Percentiles rank a stretch among this genome's conserved stretches.
These are phyloP conservation scores for Parnassius orleans DNA, from an alignment of 2,888 invertebrate species.

Conservation along the genomic window DNA sequence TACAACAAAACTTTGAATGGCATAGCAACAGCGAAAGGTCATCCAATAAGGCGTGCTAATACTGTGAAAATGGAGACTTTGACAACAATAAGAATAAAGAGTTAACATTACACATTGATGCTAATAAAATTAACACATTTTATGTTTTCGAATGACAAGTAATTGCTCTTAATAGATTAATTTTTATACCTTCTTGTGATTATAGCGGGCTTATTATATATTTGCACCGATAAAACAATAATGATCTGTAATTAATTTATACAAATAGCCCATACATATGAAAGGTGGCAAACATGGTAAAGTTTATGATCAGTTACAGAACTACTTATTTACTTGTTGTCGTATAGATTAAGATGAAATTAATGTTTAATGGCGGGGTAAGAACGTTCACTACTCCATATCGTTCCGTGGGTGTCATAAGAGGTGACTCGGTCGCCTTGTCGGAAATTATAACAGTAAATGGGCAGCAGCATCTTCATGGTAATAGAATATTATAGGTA, in stretches of 20 bases:
- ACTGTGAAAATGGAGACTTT: slow-evolving; percentile 42
- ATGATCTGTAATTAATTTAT: background rate
- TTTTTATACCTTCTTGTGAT: slow-evolving; percentile 17
- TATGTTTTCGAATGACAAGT: slow-evolving; percentile 21
- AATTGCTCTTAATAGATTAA: slow-evolving; percentile 19
- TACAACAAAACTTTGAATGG: slow-evolving; percentile 17
- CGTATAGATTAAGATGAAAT: too few relatives aligned
- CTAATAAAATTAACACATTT: slow-evolving; percentile 42
- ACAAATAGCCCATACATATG: too few relatives aligned
- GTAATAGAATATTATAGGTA: too few relatives aligned
- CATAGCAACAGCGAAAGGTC: slow-evolving; percentile 49
- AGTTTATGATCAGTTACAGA: too few relatives aligned
- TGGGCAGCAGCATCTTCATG: too few relatives aligned
- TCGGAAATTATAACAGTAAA: too few relatives aligned
- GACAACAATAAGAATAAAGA: slow-evolving; percentile 38
- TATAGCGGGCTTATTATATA: background rate
- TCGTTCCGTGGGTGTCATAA: too few relatives aligned
- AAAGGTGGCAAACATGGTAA: too few relatives aligned
- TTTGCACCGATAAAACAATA: background rate
- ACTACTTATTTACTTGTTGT: too few relatives aligned
- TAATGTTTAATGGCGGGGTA: too few relatives aligned
- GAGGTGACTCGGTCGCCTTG: too few relatives aligned
- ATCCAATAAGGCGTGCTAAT: slow-evolving; percentile 39
- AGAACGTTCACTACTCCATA: too few relatives aligned
- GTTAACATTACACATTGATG: slow-evolving; percentile 41